Conservation (phyloP, 2,888 invertebrate genomes). For the Amaurobius ferox region DNA sequence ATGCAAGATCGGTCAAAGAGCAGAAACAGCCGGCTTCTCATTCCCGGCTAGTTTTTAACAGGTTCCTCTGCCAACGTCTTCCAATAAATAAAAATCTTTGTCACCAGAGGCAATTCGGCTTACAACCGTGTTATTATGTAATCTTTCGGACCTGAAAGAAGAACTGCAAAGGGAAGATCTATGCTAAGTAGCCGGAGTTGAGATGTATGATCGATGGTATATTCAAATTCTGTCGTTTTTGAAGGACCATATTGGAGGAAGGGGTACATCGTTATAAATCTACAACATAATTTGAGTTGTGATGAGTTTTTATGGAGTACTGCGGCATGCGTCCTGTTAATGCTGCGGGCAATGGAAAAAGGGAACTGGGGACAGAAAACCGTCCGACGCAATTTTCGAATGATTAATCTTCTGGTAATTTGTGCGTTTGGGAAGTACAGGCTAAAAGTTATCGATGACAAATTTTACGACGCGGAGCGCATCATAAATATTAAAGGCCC, state of each 20-base stretch:
- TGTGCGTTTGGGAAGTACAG: slow-evolving; percentile 9
- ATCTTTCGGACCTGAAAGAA: slow-evolving; percentile 18
- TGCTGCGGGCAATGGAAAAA: neutral
- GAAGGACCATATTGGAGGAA: neutral
- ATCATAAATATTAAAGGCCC: slow-evolving; percentile 21
- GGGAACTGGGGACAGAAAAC: neutral
- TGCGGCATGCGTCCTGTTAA: neutral
- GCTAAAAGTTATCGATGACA: slow-evolving; percentile 18
- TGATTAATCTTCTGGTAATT: slow-evolving; percentile 23
- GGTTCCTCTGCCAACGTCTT: slow-evolving; percentile 37
- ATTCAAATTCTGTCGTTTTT: neutral
- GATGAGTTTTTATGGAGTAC: neutral
- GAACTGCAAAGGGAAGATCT: neutral
- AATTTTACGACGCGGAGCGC: neutral
- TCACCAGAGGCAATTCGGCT: slow-evolving; percentile 54
- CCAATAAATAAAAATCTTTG: slow-evolving; percentile 68
- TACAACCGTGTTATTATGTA: slow-evolving; percentile 62
- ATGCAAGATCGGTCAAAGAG: slow-evolving; percentile 16
- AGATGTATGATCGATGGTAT: neutral
- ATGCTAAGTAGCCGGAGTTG: neutral
- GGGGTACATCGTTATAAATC: neutral
- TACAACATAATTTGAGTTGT: neutral
- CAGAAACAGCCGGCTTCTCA: slow-evolving; percentile 42
- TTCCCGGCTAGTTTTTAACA: slow-evolving; percentile 36
- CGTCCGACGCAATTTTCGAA: slow-evolving; percentile 14